Conservation (phyloP, 2,797 vertebrate species). For the Pipistrellus kuhlii region DNA sequence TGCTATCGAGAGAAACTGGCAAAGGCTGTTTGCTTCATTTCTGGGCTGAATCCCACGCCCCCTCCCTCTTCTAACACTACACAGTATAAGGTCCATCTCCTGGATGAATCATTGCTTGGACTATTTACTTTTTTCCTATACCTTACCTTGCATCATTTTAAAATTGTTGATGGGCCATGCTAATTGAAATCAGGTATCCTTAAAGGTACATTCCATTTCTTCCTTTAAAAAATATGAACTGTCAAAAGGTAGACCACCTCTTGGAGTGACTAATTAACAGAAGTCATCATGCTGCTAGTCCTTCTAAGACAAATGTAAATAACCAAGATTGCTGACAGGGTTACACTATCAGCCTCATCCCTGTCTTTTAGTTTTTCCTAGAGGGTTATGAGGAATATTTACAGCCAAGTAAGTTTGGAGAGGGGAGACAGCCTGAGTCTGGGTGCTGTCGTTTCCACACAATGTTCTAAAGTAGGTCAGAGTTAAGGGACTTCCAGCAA, state of each 20-base stretch:
- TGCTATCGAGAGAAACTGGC: constrained; percentile 46
- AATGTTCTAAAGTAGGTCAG: background rate
- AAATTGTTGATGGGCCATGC: background rate
- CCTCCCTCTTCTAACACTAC: background rate
- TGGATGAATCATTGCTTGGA: background rate
- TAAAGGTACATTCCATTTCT: background rate
- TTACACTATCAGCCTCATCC: background rate
- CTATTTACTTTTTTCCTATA: background rate
- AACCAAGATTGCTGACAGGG: background rate
- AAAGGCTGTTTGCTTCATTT: constrained; percentile 11
- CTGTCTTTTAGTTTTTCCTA: background rate
- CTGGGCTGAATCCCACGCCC: background rate
- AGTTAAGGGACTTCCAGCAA: background rate
- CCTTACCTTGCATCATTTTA: background rate
- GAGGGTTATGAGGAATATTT: fast-evolving
- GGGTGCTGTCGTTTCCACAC: background rate
- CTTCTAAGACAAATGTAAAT: background rate
- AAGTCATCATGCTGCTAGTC: background rate
- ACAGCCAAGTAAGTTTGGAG: background rate
- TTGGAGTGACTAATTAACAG: background rate
- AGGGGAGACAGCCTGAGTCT: background rate
- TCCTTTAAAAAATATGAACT: constrained; percentile 20
- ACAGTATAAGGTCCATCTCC: background rate
- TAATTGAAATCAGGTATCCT: background rate
- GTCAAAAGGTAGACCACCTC: background rate